phyloP scores from a whole-genome alignment of 2,888 invertebrate species.

The Tachystola acroxantha region DNA sequence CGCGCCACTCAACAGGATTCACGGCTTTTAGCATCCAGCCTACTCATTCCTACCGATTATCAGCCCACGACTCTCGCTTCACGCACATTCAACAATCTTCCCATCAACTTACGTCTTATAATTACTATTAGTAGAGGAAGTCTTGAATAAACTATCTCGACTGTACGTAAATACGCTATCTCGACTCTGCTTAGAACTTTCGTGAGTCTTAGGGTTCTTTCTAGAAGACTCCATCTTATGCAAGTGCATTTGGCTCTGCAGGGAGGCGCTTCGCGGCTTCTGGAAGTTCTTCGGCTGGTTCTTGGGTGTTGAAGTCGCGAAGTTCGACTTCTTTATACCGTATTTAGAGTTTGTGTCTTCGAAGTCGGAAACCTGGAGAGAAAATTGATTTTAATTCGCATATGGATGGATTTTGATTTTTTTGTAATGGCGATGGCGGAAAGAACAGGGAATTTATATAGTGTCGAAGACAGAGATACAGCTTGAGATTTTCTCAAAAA shows the following conservation, averaged over 20 bases:
- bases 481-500: too few species aligned
- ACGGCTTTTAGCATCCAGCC: too few species aligned
- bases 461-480: too few species aligned
- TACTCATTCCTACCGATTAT: too few species aligned
- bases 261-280: conserved; percentile 41
- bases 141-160: conserved; percentile 39
- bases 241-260: conserved; percentile 27
- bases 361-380: conserved; percentile 57
- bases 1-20: too few species aligned
- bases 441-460: too few species aligned
- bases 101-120: conserved; percentile 11
- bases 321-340: conserved; percentile 30
- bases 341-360: conserved; percentile 57
- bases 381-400: too few species aligned
- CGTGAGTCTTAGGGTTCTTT: conserved; percentile 17
- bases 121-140: conserved; percentile 39
- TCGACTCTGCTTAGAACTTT: conserved; percentile 17
- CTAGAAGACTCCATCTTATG: conserved; percentile 14
- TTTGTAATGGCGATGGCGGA: too few species aligned
- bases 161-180: conserved; percentile 32
- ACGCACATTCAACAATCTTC: too few species aligned
- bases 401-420: too few species aligned
- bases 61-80: too few species aligned
- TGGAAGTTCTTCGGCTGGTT: conserved; percentile 15
- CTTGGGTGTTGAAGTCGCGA: conserved; percentile 56